Percentiles rank a stretch among this genome's conserved stretches.
phyloP scores from a whole-genome alignment of 2,888 invertebrate genomes.

The Ischnura elegans region DNA sequence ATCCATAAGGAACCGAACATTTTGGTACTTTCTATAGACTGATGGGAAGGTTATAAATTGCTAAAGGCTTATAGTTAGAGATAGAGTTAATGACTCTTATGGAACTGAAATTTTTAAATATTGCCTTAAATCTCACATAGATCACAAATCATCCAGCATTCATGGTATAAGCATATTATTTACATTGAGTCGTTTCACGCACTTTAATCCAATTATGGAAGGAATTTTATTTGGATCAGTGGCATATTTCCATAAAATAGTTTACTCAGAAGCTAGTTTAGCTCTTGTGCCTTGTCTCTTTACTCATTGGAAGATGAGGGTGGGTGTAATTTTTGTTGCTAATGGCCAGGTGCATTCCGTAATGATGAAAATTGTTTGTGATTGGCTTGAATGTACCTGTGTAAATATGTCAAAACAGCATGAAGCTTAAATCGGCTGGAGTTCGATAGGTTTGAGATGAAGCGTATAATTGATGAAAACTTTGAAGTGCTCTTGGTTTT shows the following conservation, averaged over 20 bases:
- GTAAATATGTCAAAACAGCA: background rate
- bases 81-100: background rate
- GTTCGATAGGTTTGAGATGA: background rate
- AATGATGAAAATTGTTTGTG: background rate
- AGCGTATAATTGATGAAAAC: background rate
- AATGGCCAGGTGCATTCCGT: conserved; percentile 4
- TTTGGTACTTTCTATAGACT: background rate
- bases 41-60: background rate
- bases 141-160: background rate
- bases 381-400: conserved; percentile 26
- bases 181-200: background rate
- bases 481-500: conserved; percentile 45
- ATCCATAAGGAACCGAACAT: background rate
- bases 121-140: conserved; percentile 22
- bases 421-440: background rate
- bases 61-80: background rate
- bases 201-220: conserved; percentile 3
- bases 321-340: conserved; percentile 26
- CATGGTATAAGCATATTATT: background rate
- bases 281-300: conserved; percentile 36
- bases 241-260: background rate
- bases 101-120: conserved; percentile 31
- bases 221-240: conserved; percentile 21
- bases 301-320: background rate
- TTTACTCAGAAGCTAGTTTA: conserved; percentile 28